Evolutionary conservation across 92 coral and sea anemone species (phyloP).

Genomic region (Umimayanthus kanabou): DNA sequence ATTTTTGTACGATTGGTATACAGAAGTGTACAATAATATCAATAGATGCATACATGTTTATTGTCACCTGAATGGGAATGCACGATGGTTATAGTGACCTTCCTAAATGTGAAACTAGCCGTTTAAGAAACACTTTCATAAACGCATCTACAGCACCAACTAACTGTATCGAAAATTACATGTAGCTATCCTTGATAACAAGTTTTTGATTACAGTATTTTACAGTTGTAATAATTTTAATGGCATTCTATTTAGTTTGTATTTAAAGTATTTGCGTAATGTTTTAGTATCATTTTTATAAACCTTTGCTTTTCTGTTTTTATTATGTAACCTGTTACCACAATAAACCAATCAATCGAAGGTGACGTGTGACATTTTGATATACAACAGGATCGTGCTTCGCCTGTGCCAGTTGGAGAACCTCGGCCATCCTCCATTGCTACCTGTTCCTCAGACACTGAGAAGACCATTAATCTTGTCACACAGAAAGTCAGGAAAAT

Average conservation of each 20-base stretch:
- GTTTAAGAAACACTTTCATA: no score
- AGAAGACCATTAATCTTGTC: constrained; percentile 79
- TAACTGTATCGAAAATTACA: no score
- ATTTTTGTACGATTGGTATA: not conserved
- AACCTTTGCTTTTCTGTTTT: not conserved
- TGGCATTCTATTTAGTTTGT: not conserved
- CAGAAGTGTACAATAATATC: no score
- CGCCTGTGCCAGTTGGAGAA: constrained; percentile 37
- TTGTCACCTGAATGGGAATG: no score
- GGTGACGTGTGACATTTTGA: not conserved
- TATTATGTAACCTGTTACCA: not conserved
- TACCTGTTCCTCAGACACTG: constrained; percentile 62
- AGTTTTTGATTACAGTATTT: no score
- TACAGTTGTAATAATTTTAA: no score
- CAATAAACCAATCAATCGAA: not conserved
- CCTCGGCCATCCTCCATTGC: constrained; percentile 74
- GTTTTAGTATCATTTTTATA: not conserved
- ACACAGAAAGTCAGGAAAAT: constrained; percentile 96
- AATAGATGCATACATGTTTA: no score
- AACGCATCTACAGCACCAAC: no score
- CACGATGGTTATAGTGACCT: no score
- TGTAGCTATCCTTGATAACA: no score
- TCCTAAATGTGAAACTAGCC: no score
- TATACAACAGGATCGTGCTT: constrained; percentile 5
- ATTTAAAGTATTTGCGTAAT: not conserved